Conservation (phyloP, 2,113 vertebrate genomes). For the Fulmarus glacialis region DNA sequence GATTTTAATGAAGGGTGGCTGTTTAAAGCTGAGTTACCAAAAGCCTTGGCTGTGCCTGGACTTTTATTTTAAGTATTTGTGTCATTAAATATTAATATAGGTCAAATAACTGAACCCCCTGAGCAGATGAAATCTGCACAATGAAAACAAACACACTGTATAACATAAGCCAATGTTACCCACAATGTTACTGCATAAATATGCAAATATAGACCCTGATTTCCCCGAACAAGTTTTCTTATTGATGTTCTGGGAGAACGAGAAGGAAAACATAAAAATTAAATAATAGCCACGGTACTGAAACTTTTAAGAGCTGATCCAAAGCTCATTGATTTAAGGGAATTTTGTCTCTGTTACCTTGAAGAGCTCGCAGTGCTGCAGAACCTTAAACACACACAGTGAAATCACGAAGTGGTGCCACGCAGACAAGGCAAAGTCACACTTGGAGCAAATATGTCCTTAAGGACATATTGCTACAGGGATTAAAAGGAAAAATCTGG, state of each 20-base stretch:
- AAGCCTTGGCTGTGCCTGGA: conserved; percentile 39
- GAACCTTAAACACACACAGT: not conserved
- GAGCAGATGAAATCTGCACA: conserved; percentile 35
- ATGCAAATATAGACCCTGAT: not conserved
- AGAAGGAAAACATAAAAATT: conserved; percentile 40
- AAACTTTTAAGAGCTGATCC: not conserved
- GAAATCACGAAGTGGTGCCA: not conserved
- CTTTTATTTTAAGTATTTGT: conserved; percentile 48
- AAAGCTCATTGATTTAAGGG: not conserved
- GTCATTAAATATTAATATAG: conserved; percentile 59
- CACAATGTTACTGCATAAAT: not conserved
- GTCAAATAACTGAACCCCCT: conserved; percentile 35
- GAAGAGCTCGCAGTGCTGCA: not conserved
- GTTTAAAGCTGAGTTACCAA: conserved; percentile 13
- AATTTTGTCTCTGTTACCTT: not conserved
- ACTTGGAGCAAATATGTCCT: not conserved
- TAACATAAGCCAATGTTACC: not conserved
- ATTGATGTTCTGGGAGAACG: not conserved
- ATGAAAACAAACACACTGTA: conserved; percentile 34
- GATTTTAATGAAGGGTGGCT: not conserved
- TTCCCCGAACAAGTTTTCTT: conserved; percentile 30
- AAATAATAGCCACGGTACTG: not conserved
- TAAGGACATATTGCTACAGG: not conserved
- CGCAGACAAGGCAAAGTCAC: not conserved
- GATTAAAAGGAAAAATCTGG: not conserved